A percentile compares a stretch with the other conserved stretches of the same genome.
phyloP scores from a whole-genome alignment of 1,140 invertebrate genomes.

The Kradibia gibbosae region DNA sequence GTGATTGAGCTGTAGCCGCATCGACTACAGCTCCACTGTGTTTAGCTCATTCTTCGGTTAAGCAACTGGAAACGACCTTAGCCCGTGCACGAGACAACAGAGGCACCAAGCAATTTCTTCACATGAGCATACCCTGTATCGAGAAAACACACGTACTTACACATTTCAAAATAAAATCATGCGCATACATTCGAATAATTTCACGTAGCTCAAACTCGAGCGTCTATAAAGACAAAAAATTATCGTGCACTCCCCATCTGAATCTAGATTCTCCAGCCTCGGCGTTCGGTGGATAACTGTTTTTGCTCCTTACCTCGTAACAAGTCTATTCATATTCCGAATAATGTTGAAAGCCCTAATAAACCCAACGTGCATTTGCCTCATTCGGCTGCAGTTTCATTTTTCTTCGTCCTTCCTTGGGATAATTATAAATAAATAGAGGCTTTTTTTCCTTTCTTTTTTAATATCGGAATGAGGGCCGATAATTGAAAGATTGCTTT shows the following conservation, averaged over 20 bases:
- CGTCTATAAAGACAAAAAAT: not conserved
- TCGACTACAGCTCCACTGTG: constrained; percentile 57
- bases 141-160: not conserved
- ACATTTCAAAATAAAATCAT: not conserved
- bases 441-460: too few species aligned
- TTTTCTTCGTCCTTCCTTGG: too few species aligned
- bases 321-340: too few species aligned
- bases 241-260: not conserved
- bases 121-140: not conserved
- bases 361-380: too few species aligned
- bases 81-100: not conserved
- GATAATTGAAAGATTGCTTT: not conserved
- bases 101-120: not conserved
- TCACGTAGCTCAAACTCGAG: not conserved
- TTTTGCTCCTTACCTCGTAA: not conserved
- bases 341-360: too few species aligned
- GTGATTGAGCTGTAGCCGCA: constrained; percentile 73
- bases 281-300: too few species aligned
- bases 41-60: not conserved
- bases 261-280: not conserved
- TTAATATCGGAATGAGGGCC: not conserved
- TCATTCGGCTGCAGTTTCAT: too few species aligned
- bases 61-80: not conserved
- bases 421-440: too few species aligned
- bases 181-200: not conserved